These are phyloP conservation scores for Scytalopus superciliaris DNA, from an alignment of 2,113 vertebrate species.

Conservation along the genomic window DNA sequence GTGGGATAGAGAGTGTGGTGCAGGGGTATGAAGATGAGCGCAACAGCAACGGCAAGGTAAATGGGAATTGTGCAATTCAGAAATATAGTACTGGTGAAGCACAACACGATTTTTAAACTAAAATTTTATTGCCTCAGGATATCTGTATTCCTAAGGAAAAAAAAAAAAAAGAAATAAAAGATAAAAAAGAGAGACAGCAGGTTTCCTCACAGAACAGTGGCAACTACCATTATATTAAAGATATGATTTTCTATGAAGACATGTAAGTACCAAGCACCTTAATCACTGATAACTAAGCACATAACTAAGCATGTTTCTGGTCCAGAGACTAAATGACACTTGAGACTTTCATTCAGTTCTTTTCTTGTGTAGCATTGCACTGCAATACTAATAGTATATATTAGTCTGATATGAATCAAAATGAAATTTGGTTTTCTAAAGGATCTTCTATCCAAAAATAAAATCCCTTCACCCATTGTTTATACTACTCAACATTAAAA, in stretches of 20 bases:
- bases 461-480: background rate
- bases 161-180: accelerated
- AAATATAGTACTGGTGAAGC: background rate
- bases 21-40: background rate
- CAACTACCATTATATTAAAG: background rate
- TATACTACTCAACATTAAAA: background rate
- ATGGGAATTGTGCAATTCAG: background rate
- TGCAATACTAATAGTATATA: background rate
- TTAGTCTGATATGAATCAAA: background rate
- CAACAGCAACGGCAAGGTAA: background rate
- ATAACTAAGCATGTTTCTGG: background rate
- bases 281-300: background rate
- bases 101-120: background rate
- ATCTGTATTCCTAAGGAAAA: background rate
- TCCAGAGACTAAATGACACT: background rate
- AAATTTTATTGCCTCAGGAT: background rate
- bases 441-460: background rate
- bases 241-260: background rate
- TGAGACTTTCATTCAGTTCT: background rate
- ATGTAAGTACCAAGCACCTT: background rate
- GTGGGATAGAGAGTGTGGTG: background rate
- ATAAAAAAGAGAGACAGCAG: too few relatives aligned
- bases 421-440: background rate
- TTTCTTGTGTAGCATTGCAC: background rate
- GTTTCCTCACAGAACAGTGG: background rate